phyloP scores from a whole-genome alignment of 2,113 vertebrate species.

The Microtus ochrogaster region DNA sequence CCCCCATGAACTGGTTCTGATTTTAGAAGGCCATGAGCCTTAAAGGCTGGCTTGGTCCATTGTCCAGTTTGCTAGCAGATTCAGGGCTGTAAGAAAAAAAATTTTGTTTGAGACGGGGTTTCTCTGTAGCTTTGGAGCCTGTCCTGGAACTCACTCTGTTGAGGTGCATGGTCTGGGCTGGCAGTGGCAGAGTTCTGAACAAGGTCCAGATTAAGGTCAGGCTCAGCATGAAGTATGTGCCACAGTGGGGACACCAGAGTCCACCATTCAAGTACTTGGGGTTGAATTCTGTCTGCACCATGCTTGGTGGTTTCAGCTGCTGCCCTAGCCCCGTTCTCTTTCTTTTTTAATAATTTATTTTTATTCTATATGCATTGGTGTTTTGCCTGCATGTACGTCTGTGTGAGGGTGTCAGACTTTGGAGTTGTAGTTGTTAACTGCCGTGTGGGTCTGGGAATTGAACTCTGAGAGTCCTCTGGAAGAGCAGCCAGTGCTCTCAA shows the following conservation, averaged over 20 bases:
- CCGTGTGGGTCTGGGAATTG: background rate
- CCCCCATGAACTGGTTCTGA: no score
- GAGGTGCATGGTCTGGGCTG: background rate
- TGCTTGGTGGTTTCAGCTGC: background rate
- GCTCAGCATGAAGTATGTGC: background rate
- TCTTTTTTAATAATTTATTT: background rate
- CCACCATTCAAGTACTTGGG: background rate
- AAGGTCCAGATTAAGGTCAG: background rate
- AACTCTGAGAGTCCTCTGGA: background rate
- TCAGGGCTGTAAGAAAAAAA: no score
- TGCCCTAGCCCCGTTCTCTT: background rate
- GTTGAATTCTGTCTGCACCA: background rate
- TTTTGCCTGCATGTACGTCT: background rate
- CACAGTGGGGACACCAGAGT: background rate
- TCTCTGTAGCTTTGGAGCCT: no score
- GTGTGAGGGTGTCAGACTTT: no score
- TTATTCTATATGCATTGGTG: background rate
- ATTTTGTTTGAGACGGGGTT: no score
- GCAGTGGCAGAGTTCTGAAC: no score
- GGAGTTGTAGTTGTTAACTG: background rate
- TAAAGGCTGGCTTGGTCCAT: background rate
- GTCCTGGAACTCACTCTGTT: no score
- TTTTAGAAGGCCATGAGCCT: background rate
- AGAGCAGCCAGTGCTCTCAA: background rate
- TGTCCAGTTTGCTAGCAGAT: background rate